A percentile compares a stretch with the other conserved stretches of the same genome.
These are phyloP conservation scores for Eupeodes corollae DNA, from an alignment of 1,140 invertebrate genomes.

Conservation along the genomic window DNA sequence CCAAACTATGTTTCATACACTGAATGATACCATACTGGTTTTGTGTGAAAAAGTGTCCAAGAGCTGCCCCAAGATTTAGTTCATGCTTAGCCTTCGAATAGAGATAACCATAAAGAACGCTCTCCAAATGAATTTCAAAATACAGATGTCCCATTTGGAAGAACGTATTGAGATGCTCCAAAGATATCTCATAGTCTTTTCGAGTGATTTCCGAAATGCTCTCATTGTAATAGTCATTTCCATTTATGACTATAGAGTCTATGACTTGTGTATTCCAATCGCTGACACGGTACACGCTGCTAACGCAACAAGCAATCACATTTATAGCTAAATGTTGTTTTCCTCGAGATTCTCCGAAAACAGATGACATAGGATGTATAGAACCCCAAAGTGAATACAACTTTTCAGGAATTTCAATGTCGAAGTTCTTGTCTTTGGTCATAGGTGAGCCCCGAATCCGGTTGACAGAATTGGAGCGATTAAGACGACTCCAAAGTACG, in stretches of 20 bases:
- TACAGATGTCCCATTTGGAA: constrained; percentile 42
- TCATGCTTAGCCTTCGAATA: constrained; percentile 43
- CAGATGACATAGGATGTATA: constrained; percentile 41
- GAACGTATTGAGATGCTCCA: constrained; percentile 40
- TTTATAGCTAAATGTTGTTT: constrained; percentile 45
- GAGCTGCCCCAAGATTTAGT: constrained; percentile 47
- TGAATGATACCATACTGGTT: constrained; percentile 41
- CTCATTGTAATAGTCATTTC: constrained; percentile 42
- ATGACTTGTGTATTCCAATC: constrained; percentile 47
- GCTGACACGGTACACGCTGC: constrained; percentile 42
- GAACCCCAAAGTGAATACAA: constrained; percentile 48
- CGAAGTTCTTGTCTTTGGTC: constrained; percentile 45
- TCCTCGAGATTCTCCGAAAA: constrained; percentile 38
- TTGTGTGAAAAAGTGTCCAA: constrained; percentile 47
- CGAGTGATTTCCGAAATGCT: constrained; percentile 40
- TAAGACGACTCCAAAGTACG: constrained; percentile 43
- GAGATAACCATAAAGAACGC: constrained; percentile 45
- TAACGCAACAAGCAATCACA: constrained; percentile 44
- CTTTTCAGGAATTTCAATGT: constrained; percentile 49
- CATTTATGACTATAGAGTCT: constrained; percentile 46
- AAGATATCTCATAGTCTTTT: constrained; percentile 42
- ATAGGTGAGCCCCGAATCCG: constrained; percentile 38
- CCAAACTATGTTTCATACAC: constrained; percentile 41
- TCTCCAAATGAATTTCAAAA: constrained; percentile 44
- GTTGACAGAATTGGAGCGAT: constrained; percentile 38